Evolutionary conservation across 1,140 invertebrate genomes (phyloP), one percentile per base, ranked within the genome.

Genomic region (Trachelipus rathkii): DNA sequence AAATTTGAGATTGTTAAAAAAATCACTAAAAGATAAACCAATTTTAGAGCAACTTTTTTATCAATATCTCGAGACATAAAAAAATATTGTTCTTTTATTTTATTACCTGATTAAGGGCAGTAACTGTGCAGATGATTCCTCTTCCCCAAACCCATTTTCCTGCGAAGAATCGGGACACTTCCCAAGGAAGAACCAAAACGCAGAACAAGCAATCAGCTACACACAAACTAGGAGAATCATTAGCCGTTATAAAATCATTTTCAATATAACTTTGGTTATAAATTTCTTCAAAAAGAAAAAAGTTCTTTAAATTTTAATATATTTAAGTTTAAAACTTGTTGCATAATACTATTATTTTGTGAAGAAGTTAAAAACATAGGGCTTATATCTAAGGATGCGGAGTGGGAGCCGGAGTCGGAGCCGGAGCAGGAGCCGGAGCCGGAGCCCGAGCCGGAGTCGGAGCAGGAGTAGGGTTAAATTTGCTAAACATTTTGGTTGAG

Each of bases 181-280:
- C 90, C 82, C 92, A 84, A 0, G 92, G 92, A 21, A 93, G 84
- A 82, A 93, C 93, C 85, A 93, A 92, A 82, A 91, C 92, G 82
- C 92, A 92, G 78, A 92, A 92, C 82, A 93, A 88, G 69, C 93
- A 85, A 82, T 94, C 92, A 1, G 92, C 92, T 7, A 89, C 86
- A 9, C 91, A 92, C 0, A 94, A 85, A 46, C 80, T 81, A 72
- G 77, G 83, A 85, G 93, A 93, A 92, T 94, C 1, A 33, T 33
- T 33, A 3, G 1, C 33, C 81, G 93, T 92, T 73, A 94, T 94
- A 83, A 94, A 94, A 60, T 1, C 13, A 21, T 3, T 60, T n/a
- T 2, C 13, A 60, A 60, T n/a, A 3, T 8, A 60, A 1, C 13
- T 60, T 60, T 15, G 19, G 19, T n/a, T 21, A 60, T 15, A 60